Base-by-base conservation (phyloP, 1,140 invertebrate genomes). In the Scylla paramamosain region DNA sequence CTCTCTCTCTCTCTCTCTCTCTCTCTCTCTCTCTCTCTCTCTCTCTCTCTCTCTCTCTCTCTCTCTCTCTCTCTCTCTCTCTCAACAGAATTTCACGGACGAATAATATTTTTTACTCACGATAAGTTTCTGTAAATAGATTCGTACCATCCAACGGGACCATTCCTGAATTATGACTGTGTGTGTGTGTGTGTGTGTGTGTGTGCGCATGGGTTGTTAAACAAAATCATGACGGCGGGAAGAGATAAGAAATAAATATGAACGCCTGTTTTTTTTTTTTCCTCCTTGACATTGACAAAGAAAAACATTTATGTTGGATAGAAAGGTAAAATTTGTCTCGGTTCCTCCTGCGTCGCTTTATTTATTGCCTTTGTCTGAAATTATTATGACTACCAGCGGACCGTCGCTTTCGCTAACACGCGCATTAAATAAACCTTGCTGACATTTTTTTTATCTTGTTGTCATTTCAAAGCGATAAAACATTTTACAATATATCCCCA, bases 51-150 rank as follows among this genome's bases (percentile, higher is more conserved):
- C 67, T 77, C 67, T 77, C 67, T 77, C 25, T 25, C 20, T 77
- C 25, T 77, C 67, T 77, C 52, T 59, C 52, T 59, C 52, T 59
- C 52, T 59, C 52, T 59, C 52, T 77, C 67, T 25, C 25, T 77
- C 67, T 25, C 67, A 20, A 25, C 20, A n/a, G 20, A 77, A n/a
- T 77, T 7, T 77, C 67, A 20, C 67, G 67, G 25, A 20, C 25
- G 67, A 77, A 77, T 77, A 77, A 77, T n/a, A n/a, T 77, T 77
- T 77, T 77, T 77, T 77, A 77, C 67, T 8, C 20, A n/a, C 67
- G 67, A 77, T 77, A 77, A 77, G 67, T 77, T 77, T 77, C 67
- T n/a, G 67, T 77, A 77, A 77, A 77, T 77, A 77, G 67, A 77
- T 77, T 77, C 67, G 25, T 77, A 77, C 67, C 67, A 77, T n/a